These are phyloP conservation scores for Cephonodes hylas DNA, from an alignment of 2,888 invertebrate genomes.

Conservation along the genomic window DNA sequence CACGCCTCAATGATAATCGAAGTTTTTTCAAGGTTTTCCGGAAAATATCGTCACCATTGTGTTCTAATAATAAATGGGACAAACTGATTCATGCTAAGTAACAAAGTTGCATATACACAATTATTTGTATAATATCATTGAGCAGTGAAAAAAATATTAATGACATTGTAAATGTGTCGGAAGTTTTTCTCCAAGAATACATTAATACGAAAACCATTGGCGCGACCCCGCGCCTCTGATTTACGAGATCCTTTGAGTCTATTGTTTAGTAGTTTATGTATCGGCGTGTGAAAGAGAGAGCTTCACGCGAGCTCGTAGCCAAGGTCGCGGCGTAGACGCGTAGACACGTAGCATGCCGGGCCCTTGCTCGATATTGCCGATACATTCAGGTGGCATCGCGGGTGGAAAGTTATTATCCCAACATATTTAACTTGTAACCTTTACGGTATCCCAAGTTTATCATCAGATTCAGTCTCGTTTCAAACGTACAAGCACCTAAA, in stretches of 20 bases:
- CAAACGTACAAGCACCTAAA: no score
- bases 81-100: constrained; percentile 18
- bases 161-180: neutral
- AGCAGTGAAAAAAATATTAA: neutral
- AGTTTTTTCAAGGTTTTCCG: constrained; percentile 28
- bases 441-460: no score
- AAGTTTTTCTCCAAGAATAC: neutral
- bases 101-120: neutral
- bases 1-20: constrained; percentile 23
- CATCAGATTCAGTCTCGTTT: no score
- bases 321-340: constrained; percentile 23
- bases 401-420: neutral
- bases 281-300: constrained; percentile 12
- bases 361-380: neutral
- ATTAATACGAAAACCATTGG: neutral
- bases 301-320: constrained; percentile 23
- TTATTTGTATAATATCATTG: neutral
- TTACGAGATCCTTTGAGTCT: neutral
- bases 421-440: neutral
- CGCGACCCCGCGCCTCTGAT: neutral
- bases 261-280: constrained; percentile 1
- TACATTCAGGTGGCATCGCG: neutral
- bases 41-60: constrained; percentile 30
- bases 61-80: constrained; percentile 32
- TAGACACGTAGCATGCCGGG: constrained; percentile 17